Conservation (phyloP, 2,113 vertebrate species). For the Sisor rabdophorus region DNA sequence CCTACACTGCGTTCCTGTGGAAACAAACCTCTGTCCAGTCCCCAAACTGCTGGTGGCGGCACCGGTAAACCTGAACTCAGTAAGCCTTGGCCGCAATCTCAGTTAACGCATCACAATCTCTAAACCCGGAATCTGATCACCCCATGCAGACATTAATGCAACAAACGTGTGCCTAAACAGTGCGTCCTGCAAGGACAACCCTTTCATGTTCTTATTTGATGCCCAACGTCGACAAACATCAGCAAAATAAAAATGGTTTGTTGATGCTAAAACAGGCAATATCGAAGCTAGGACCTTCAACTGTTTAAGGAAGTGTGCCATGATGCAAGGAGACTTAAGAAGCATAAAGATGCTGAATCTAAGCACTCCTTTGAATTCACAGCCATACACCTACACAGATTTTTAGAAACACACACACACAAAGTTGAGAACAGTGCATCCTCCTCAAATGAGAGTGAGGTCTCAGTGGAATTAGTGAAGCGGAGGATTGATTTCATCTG, state of each 20-base stretch:
- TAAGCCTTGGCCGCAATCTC: conserved; percentile 84
- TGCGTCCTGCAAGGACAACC: conserved; percentile 54
- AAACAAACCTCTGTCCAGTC: conserved; percentile 83
- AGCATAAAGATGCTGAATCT: conserved; percentile 52
- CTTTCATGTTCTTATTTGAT: conserved; percentile 51
- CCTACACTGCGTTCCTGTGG: conserved; percentile 80
- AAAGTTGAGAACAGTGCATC: conserved; percentile 45
- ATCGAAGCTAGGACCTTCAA: conserved; percentile 58
- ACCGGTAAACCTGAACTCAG: conserved; percentile 82
- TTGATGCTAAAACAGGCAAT: conserved; percentile 60
- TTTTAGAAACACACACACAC: conserved; percentile 49
- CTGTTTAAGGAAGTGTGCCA: conserved; percentile 62
- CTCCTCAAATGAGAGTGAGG: conserved; percentile 33
- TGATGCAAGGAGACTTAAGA: conserved; percentile 57
- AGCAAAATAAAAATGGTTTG: conserved; percentile 36
- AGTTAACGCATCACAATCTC: conserved; percentile 75
- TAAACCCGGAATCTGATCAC: conserved; percentile 38
- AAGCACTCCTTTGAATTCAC: conserved; percentile 60
- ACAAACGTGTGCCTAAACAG: conserved; percentile 70
- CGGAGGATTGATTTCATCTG: conserved; percentile 33
- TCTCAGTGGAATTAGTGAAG: conserved; percentile 26
- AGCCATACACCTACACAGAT: conserved; percentile 68
- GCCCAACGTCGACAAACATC: conserved; percentile 40
- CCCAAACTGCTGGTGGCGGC: conserved; percentile 71
- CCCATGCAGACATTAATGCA: conserved; percentile 57